These are phyloP conservation scores for Coelopa pilipes DNA, from an alignment of 2,888 invertebrate species.

Conservation along the genomic window DNA sequence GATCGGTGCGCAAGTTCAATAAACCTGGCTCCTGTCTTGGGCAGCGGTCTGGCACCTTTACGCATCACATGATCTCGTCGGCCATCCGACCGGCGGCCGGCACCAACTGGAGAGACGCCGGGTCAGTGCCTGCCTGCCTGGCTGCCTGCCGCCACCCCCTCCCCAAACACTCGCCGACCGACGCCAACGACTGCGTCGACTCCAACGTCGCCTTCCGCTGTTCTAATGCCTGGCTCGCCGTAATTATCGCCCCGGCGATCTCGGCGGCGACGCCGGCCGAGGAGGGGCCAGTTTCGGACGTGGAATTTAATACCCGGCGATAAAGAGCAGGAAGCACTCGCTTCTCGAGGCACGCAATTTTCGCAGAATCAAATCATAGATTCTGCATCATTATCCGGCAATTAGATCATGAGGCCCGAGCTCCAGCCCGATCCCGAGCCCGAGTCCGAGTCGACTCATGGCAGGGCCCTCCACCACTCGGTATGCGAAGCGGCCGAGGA, in stretches of 20 bases:
- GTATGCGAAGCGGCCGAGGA: too few species aligned
- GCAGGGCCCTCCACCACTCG: too few species aligned
- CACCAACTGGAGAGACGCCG: slow-evolving; percentile 9
- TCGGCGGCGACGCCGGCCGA: background rate
- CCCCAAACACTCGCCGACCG: background rate
- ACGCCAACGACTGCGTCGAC: too few species aligned
- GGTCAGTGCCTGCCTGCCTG: slow-evolving; percentile 17
- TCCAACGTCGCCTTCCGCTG: too few species aligned
- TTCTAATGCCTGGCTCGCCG: background rate
- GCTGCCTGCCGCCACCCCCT: too few species aligned
- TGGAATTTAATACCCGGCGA: slow-evolving; percentile 32
- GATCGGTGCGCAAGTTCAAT: slow-evolving; percentile 29
- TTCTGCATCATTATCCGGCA: slow-evolving; percentile 23
- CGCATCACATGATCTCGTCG: slow-evolving; percentile 52
- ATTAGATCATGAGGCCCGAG: slow-evolving; percentile 1
- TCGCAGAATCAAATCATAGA: background rate
- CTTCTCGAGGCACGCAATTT: slow-evolving; percentile 32
- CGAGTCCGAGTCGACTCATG: background rate
- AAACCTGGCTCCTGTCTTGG: slow-evolving; percentile 25
- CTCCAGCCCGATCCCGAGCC: background rate
- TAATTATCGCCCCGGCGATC: slow-evolving; percentile 37
- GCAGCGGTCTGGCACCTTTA: slow-evolving; percentile 58
- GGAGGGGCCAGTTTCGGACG: slow-evolving; percentile 11
- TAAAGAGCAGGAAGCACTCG: slow-evolving; percentile 28
- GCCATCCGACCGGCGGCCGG: too few species aligned